Evolutionary conservation across 2,888 invertebrate genomes (phyloP).

Genomic region (Leuctra nigra): DNA sequence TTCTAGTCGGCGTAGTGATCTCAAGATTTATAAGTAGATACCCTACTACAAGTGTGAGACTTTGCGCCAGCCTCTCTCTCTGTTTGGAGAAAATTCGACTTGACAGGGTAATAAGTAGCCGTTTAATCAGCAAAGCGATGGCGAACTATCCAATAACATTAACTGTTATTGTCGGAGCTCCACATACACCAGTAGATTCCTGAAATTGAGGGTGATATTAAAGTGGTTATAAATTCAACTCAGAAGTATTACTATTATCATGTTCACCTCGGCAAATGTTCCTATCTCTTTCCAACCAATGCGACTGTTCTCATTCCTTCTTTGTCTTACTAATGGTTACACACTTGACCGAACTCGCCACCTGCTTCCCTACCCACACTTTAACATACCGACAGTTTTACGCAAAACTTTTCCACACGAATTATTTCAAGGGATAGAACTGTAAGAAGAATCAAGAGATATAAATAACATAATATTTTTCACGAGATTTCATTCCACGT

Average conservation of each 20-base stretch:
- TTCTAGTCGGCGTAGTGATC: neutral
- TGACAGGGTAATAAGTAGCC: no score
- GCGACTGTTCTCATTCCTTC: neutral
- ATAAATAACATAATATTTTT: constrained; percentile 8
- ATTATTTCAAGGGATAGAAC: constrained; percentile 3
- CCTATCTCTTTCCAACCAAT: no score
- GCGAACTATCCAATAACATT: no score
- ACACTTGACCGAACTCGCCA: constrained; percentile 3
- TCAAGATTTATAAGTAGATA: neutral
- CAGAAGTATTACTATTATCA: no score
- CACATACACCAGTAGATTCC: no score
- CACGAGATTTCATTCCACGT: neutral
- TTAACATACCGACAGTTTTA: constrained; percentile 11
- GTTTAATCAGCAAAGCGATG: no score
- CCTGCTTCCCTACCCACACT: neutral
- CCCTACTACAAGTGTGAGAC: neutral
- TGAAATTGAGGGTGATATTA: no score
- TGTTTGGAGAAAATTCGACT: no score
- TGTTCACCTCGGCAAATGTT: no score
- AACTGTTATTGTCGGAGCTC: no score
- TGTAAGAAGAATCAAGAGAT: constrained; percentile 10
- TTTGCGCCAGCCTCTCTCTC: neutral
- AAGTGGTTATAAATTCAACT: no score
- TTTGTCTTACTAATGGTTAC: neutral
- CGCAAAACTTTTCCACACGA: constrained; percentile 2